Evolutionary conservation across 2,888 invertebrate genomes (phyloP).

Genomic region (Noctua pronuba): DNA sequence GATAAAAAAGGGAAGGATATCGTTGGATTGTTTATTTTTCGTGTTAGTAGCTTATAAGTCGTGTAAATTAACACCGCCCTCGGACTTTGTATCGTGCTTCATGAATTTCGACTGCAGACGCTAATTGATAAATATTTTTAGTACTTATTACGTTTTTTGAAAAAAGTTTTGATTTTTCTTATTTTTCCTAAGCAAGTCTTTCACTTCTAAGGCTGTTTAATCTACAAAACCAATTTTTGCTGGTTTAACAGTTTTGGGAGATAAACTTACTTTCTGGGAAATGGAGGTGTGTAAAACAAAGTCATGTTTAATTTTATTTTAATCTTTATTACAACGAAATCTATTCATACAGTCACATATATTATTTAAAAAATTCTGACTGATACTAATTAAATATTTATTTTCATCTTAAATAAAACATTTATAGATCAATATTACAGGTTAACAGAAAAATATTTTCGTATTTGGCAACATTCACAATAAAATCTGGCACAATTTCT

Average conservation of each 20-base stretch:
- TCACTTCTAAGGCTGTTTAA: not conserved
- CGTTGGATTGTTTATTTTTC: slow-evolving; percentile 88
- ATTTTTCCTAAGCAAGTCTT: slow-evolving; percentile 28
- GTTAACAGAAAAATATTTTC: slow-evolving; percentile 58
- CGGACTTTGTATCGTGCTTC: slow-evolving; percentile 77
- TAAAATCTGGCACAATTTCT: slow-evolving; percentile 62
- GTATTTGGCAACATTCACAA: slow-evolving; percentile 64
- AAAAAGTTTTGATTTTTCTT: slow-evolving; percentile 35
- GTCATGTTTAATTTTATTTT: slow-evolving; percentile 49
- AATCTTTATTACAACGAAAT: slow-evolving; percentile 88
- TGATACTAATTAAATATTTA: slow-evolving; percentile 63
- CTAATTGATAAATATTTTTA: slow-evolving; percentile 79
- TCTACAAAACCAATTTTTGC: not conserved
- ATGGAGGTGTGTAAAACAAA: slow-evolving; percentile 8
- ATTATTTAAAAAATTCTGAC: slow-evolving; percentile 75
- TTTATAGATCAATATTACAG: slow-evolving; percentile 44
- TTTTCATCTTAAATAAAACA: slow-evolving; percentile 58
- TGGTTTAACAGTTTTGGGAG: not conserved
- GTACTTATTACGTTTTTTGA: slow-evolving; percentile 56
- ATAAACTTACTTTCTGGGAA: not conserved
- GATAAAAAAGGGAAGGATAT: slow-evolving; percentile 89
- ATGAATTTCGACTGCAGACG: slow-evolving; percentile 79
- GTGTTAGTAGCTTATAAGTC: slow-evolving; percentile 89
- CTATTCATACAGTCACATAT: slow-evolving; percentile 87
- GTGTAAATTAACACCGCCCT: slow-evolving; percentile 87